Base-by-base conservation (phyloP, 2,888 invertebrate genomes). In the Callyntrura sp. region DNA sequence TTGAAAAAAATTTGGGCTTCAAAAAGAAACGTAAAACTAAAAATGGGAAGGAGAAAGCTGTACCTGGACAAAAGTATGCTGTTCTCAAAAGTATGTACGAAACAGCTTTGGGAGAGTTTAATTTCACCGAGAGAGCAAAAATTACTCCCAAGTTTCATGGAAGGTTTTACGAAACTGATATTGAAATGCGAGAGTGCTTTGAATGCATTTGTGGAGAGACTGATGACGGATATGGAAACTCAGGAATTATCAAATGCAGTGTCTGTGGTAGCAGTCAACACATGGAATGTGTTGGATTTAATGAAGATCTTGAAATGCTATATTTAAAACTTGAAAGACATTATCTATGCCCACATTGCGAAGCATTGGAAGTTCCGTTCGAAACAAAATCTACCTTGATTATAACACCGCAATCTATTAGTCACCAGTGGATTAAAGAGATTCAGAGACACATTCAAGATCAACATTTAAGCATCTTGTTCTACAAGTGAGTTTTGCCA, bases 401-500 rank as follows among this genome's bases (percentile, higher is more conserved):
- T 92, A 96, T 97, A 1, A 96, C 97, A 0, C 97, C 97, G 0
- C 94, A 94, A 3, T 95, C 96, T 4, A 96, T 97, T 78, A 95
- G 96, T 92, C 94, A 95, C 91, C 97, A 97, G 94, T 97, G 97
- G 97, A 95, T 95, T 35, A 95, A 96, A 6, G 97, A 97, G 94
- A 96, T 97, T 85, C 94, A 94, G 48, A 96, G 96, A 91, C 97
- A 97, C 94, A 94, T 96, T 14, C 94, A 94, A 20, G 94, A 95
- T 65, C 91, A 95, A 57, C 94, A 93, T 8, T 60, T 96, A 0
- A 95, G 94, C 85, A 95, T 96, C n/a, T 93, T 96, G 5, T 94
- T 95, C 17, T 96, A 96, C 93, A 95, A 93, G 94, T 94, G 92
- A 90, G 93, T 81, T 25, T 79, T 3, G 14, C 45, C 14, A 28